These are phyloP conservation scores for Wasmannia auropunctata DNA, from an alignment of 1,140 invertebrate species.

Conservation along the genomic window DNA sequence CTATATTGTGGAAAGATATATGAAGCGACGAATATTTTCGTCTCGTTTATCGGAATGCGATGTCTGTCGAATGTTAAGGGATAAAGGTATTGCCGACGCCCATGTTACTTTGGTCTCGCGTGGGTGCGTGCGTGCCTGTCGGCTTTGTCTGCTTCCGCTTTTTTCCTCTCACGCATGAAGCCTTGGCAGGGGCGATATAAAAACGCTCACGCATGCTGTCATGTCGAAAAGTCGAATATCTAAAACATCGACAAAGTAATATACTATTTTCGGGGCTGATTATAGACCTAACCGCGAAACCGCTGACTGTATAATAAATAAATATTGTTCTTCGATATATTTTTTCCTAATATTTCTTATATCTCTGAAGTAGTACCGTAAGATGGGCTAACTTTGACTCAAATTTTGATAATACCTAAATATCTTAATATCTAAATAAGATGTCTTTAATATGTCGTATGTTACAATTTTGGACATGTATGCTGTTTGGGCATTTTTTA, in stretches of 20 bases:
- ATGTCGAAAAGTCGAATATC: slow-evolving; percentile 11
- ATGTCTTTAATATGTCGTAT: too few relatives aligned
- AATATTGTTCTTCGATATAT: background rate
- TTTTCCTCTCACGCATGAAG: slow-evolving; percentile 39
- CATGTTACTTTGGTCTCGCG: slow-evolving; percentile 17
- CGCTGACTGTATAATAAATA: background rate
- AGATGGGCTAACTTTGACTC: too few relatives aligned
- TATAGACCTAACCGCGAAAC: too few relatives aligned
- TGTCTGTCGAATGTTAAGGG: background rate
- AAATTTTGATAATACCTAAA: too few relatives aligned
- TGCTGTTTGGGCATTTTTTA: too few relatives aligned
- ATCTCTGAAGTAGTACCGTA: background rate
- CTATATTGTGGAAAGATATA: background rate
- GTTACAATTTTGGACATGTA: too few relatives aligned
- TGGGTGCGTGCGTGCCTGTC: background rate
- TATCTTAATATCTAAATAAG: too few relatives aligned
- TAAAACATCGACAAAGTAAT: background rate
- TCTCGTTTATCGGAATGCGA: too few relatives aligned
- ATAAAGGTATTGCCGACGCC: slow-evolving; percentile 4
- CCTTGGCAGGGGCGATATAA: background rate
- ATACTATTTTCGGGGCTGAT: background rate
- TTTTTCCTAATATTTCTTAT: background rate
- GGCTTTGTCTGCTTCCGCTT: slow-evolving; percentile 19
- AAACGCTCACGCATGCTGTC: background rate
- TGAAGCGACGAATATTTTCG: background rate